These are phyloP conservation scores for Gymnothorax javanicus DNA, from an alignment of 2,797 vertebrate species.

Conservation along the genomic window DNA sequence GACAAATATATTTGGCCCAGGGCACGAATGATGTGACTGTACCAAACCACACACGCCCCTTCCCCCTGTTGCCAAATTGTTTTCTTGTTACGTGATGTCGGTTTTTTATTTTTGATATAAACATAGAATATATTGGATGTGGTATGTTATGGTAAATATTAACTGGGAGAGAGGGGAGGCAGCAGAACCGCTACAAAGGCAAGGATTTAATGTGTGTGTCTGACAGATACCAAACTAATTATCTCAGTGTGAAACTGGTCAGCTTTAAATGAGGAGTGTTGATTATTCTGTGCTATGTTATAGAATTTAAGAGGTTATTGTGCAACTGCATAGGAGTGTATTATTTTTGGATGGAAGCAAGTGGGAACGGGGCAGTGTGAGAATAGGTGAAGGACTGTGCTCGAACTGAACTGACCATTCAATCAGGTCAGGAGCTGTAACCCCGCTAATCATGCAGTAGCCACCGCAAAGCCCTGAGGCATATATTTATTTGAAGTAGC, in stretches of 20 bases:
- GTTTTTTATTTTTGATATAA: constrained; percentile 50
- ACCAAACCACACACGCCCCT: constrained; percentile 39
- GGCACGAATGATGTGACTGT: constrained; percentile 34
- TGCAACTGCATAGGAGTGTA: constrained; percentile 1
- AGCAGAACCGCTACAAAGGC: constrained; percentile 21
- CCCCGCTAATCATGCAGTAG: constrained; percentile 8
- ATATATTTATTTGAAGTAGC: background rate
- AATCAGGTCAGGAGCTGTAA: background rate
- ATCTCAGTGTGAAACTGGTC: background rate
- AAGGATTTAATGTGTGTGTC: background rate
- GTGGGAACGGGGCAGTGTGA: background rate
- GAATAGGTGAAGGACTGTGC: constrained; percentile 7
- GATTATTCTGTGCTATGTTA: background rate
- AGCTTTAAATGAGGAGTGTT: background rate
- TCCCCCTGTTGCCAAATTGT: constrained; percentile 68
- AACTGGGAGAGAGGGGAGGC: background rate
- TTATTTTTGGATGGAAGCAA: background rate
- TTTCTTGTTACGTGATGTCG: constrained; percentile 51
- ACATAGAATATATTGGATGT: constrained; percentile 31
- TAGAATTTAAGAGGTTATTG: background rate
- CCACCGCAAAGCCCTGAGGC: background rate
- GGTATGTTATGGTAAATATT: constrained; percentile 27
- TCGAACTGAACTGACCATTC: background rate
- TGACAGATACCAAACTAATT: background rate
- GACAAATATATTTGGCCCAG: constrained; percentile 60